Evolutionary conservation across 2,888 invertebrate genomes (phyloP).

Genomic region (Trissolcus japonicus): DNA sequence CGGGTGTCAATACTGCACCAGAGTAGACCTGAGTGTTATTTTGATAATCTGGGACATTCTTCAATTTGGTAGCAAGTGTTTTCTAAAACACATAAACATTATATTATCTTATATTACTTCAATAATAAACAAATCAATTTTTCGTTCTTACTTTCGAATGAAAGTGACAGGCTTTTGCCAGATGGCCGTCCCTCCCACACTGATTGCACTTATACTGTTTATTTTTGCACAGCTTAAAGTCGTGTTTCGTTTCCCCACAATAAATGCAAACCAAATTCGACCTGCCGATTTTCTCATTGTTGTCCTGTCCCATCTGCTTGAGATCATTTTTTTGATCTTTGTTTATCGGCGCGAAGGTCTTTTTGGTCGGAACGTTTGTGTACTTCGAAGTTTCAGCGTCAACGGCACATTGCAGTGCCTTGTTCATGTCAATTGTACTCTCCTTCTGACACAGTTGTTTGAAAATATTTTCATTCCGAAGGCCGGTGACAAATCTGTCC

Average conservation of each 20-base stretch:
- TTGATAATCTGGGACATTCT: too few relatives aligned
- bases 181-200: constrained; percentile 12
- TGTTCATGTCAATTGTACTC: constrained; percentile 6
- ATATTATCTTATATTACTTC: too few relatives aligned
- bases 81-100: too few relatives aligned
- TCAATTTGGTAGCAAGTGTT: too few relatives aligned
- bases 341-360: too few relatives aligned
- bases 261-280: neutral
- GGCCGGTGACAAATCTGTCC: constrained; percentile 23
- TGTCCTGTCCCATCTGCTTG: too few relatives aligned
- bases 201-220: neutral
- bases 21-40: too few relatives aligned
- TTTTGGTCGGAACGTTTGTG: neutral
- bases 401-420: neutral
- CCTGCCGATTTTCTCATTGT: neutral
- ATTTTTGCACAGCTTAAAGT: constrained; percentile 10
- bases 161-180: constrained; percentile 7
- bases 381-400: neutral
- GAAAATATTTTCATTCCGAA: constrained; percentile 10
- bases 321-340: neutral
- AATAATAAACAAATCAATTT: too few relatives aligned
- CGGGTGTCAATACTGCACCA: too few relatives aligned
- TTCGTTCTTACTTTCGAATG: neutral
- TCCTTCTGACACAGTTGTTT: neutral
- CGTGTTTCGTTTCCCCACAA: constrained; percentile 16